These are phyloP conservation scores for Corapipo altera DNA, from an alignment of 2,113 vertebrate species.

Conservation along the genomic window DNA sequence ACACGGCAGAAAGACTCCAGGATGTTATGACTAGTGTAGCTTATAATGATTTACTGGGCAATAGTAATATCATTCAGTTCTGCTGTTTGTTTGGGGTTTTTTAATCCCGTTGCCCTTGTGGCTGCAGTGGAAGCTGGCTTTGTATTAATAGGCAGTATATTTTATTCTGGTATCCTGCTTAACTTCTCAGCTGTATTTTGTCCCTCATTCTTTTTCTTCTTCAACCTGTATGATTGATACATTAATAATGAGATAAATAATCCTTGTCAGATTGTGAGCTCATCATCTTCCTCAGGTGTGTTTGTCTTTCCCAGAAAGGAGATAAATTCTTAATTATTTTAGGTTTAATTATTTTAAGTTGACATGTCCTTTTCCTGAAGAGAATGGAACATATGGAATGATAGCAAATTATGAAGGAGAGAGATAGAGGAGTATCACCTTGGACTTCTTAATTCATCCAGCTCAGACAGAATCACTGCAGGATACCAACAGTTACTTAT, in stretches of 20 bases:
- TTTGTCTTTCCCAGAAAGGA: neutral
- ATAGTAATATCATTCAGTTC: neutral
- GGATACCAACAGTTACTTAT: neutral
- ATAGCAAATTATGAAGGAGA: neutral
- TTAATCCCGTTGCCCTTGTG: neutral
- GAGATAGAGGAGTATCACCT: neutral
- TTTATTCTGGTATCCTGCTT: neutral
- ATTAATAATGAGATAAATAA: neutral
- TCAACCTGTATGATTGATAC: neutral
- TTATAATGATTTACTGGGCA: neutral
- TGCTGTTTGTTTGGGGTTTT: neutral
- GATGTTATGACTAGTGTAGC: neutral
- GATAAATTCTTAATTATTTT: slow-evolving; percentile 8
- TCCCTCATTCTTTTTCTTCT: neutral
- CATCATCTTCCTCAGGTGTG: neutral
- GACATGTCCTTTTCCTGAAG: neutral
- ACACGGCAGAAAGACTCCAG: neutral
- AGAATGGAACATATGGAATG: neutral
- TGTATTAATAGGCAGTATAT: neutral
- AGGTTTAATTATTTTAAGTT: neutral
- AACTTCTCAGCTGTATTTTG: neutral
- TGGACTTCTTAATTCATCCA: neutral
- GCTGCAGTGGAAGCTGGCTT: neutral
- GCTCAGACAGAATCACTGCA: neutral
- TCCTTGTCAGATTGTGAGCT: neutral